These are phyloP conservation scores for Anhinga anhinga DNA, from an alignment of 2,113 vertebrate species.

Conservation along the genomic window DNA sequence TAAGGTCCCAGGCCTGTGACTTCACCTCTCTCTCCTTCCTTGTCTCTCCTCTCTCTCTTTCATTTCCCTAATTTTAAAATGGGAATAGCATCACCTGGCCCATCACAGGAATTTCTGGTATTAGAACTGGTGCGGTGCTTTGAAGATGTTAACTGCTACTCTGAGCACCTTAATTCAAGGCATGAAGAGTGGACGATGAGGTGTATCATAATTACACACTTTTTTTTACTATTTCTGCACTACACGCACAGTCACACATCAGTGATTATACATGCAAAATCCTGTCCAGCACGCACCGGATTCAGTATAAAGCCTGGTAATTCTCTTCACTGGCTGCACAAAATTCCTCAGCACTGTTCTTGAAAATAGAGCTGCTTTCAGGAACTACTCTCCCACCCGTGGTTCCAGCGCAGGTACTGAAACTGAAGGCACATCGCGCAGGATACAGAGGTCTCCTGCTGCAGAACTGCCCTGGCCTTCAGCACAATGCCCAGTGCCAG, in stretches of 20 bases:
- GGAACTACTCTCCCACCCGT: background rate
- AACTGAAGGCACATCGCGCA: background rate
- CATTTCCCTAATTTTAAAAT: background rate
- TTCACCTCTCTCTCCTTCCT: background rate
- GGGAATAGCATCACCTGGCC: background rate
- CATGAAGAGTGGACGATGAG: background rate
- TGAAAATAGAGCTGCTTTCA: background rate
- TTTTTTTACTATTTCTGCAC: background rate
- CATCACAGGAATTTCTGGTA: background rate
- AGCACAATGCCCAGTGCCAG: background rate
- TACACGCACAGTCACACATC: background rate
- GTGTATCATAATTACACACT: background rate
- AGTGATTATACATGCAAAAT: conserved; percentile 9
- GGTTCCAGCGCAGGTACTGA: background rate
- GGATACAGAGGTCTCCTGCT: background rate
- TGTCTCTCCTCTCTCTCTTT: background rate
- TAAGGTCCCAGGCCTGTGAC: background rate
- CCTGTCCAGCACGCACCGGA: background rate
- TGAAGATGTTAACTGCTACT: background rate
- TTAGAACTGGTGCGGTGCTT: background rate
- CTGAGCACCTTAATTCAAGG: background rate
- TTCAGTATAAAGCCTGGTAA: background rate
- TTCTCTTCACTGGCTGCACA: background rate
- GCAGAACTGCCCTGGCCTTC: background rate
- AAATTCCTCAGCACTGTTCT: background rate